Conservation (phyloP, 2,888 invertebrate species). For the Criorhina ranunculi region DNA sequence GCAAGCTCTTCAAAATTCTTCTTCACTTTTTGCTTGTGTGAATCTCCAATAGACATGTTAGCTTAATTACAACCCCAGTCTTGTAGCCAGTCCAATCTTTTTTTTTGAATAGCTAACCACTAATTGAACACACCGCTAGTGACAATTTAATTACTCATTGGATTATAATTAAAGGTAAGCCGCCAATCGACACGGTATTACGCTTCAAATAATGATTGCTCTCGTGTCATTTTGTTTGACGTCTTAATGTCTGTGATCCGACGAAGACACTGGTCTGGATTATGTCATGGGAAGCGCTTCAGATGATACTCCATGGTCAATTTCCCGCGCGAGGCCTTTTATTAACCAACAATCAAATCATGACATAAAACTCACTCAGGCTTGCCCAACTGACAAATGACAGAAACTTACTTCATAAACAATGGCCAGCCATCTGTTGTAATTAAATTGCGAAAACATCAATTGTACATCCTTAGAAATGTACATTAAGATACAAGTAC, state of each 20-base stretch:
- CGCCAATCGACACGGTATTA: conserved; percentile 69
- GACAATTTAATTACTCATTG: conserved; percentile 68
- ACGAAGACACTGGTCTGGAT: conserved; percentile 32
- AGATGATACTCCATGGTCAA: conserved; percentile 65
- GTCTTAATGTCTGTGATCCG: conserved; percentile 25
- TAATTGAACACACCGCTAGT: conserved; percentile 26
- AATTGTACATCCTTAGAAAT: conserved; percentile 9
- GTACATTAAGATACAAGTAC: no score
- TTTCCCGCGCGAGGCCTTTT: conserved; percentile 53
- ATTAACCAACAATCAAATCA: conserved; percentile 43
- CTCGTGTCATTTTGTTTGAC: conserved; percentile 35
- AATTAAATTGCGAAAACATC: conserved; percentile 48
- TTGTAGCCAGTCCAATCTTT: conserved; percentile 15
- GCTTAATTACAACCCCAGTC: conserved; percentile 46
- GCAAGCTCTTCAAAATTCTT: conserved; percentile 22
- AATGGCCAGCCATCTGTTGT: conserved; percentile 29
- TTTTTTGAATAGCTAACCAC: not conserved
- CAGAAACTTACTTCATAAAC: conserved; percentile 15
- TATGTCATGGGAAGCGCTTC: conserved; percentile 71
- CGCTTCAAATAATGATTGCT: conserved; percentile 45
- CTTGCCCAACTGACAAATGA: conserved; percentile 53
- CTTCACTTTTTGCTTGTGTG: not conserved
- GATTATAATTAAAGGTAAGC: conserved; percentile 51
- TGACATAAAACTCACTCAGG: conserved; percentile 37
- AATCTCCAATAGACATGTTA: conserved; percentile 44